Evolutionary conservation across 2,888 invertebrate genomes (phyloP).

Genomic region (Temnothorax rugatulus): DNA sequence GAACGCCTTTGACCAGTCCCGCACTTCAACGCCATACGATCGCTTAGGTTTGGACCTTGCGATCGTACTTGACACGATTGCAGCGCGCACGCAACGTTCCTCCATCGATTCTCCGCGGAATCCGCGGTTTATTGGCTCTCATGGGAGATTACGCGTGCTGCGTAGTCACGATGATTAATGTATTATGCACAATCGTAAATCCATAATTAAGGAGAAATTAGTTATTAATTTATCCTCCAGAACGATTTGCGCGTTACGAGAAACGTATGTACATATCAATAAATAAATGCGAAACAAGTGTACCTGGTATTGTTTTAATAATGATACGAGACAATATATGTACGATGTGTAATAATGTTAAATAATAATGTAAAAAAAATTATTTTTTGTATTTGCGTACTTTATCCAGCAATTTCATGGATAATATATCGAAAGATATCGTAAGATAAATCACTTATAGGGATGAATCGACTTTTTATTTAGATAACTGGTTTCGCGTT

Average conservation of each 20-base stretch:
- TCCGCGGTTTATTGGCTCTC: slow-evolving; percentile 32
- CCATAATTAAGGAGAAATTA: slow-evolving; percentile 16
- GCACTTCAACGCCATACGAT: slow-evolving; percentile 46
- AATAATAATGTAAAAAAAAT: not conserved
- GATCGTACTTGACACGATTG: slow-evolving; percentile 49
- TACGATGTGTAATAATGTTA: not conserved
- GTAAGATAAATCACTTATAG: slow-evolving; percentile 14
- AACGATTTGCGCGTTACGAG: not conserved
- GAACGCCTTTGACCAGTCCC: slow-evolving; percentile 16
- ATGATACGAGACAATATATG: not conserved
- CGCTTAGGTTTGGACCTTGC: slow-evolving; percentile 48
- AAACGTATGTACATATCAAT: not conserved
- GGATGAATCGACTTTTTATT: slow-evolving; percentile 3
- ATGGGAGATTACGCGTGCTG: slow-evolving; percentile 10
- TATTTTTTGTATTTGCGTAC: not conserved
- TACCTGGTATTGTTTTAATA: not conserved
- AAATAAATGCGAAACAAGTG: not conserved
- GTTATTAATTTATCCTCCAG: not conserved
- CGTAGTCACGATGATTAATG: not conserved
- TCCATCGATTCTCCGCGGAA: slow-evolving; percentile 51
- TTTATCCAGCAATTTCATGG: not conserved
- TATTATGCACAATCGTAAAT: not conserved
- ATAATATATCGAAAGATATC: not conserved
- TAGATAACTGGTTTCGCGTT: slow-evolving; percentile 29
- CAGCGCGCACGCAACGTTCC: slow-evolving; percentile 21